Evolutionary conservation across 2,113 vertebrate species (phyloP), one percentile per base, ranked within the genome.

Genomic region (Takifugu bimaculatus): DNA sequence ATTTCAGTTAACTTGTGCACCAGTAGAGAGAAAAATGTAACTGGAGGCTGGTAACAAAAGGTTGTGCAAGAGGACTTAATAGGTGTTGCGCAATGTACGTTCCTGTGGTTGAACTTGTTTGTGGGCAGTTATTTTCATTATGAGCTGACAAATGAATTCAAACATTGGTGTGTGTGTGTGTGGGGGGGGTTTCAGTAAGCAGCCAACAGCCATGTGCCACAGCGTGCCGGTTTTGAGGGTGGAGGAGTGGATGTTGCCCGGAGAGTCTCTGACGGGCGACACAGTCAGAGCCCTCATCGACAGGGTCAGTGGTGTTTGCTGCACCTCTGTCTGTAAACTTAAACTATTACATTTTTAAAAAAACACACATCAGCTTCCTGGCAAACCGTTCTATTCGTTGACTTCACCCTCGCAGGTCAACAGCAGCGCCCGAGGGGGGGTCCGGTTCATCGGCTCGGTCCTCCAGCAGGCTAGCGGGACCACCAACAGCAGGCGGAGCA

Each of bases 211-310:
- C 68, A 79, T 88, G 90, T 90, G 89, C 79, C 91, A 92, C 88
- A 93, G 90, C 45, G 90, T 87, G 20, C 93, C 94, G 2, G 85
- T 88, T 71, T 87, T 99, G 80, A 90, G 91, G 84, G 95, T 97
- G 83, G 96, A 99, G 84, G 95, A 99, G 85, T 98, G 93, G 92
- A 93, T 93, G 27, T 78, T 94, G 70, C 87, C 87, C 4, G 89
- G 83, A 59, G 94, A 98, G 65, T 90, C 91, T 2, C 90, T 94
- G 84, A 93, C 93, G 5, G 90, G 91, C 3, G 93, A 95, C 49
- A 77, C 84, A 1, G 92, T 94, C 60, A 88, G 93, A 82, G 94
- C 92, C 4, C 90, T 97, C 57, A 85, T 97, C 55, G 94, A 96
- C 90, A 92, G 95, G 93, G 96, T 98, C 89, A 66, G 89, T 70